Evolutionary conservation across 2,888 invertebrate species (phyloP).

Genomic region (Desoria tigrina): DNA sequence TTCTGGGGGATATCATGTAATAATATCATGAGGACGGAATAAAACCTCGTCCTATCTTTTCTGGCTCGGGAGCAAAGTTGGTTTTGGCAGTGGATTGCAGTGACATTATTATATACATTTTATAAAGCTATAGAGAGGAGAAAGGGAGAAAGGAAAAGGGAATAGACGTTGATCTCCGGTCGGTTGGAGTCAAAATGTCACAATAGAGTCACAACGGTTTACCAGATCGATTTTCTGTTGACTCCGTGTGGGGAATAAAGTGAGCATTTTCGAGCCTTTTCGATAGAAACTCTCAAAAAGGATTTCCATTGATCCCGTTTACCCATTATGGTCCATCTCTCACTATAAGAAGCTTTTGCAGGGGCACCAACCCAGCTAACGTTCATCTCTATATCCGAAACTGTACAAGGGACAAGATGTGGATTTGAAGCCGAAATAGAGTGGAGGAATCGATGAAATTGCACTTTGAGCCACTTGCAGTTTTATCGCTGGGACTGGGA

Average conservation of each 20-base stretch:
- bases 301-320: slow-evolving; percentile 41
- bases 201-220: slow-evolving; percentile 43
- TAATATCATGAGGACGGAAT: too few species aligned
- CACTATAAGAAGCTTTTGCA: too few species aligned
- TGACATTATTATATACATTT: slow-evolving; percentile 20
- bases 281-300: slow-evolving; percentile 39
- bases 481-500: too few species aligned
- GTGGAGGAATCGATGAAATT: too few species aligned
- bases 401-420: too few species aligned
- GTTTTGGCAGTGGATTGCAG: neutral
- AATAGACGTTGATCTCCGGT: slow-evolving; percentile 39
- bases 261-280: slow-evolving; percentile 36
- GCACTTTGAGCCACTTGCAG: too few species aligned
- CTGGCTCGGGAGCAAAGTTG: slow-evolving; percentile 15
- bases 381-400: too few species aligned
- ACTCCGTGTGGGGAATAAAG: slow-evolving; percentile 36
- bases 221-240: slow-evolving; percentile 37
- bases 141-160: slow-evolving; percentile 17
- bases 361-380: too few species aligned
- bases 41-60: too few species aligned
- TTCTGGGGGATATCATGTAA: slow-evolving; percentile 15
- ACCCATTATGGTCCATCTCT: slow-evolving; percentile 17
- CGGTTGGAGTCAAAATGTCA: slow-evolving; percentile 52
- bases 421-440: too few species aligned
- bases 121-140: too few species aligned